These are phyloP conservation scores for Hydraecia micacea DNA, from an alignment of 2,888 invertebrate species.

Conservation along the genomic window DNA sequence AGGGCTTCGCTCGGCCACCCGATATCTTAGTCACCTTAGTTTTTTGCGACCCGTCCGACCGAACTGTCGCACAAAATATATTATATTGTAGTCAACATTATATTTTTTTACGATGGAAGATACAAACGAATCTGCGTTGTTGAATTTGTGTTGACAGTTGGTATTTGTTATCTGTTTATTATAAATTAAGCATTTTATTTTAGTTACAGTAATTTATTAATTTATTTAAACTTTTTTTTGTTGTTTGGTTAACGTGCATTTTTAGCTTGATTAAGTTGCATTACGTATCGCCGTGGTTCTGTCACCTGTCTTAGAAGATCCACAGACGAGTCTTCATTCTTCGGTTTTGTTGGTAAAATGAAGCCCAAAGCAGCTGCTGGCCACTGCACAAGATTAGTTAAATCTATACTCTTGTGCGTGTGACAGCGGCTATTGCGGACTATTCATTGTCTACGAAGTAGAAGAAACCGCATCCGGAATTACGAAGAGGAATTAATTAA, in stretches of 20 bases:
- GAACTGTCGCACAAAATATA: constrained; percentile 45
- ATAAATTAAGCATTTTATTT: constrained; percentile 9
- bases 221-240: constrained; percentile 1
- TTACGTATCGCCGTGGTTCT: constrained; percentile 39
- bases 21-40: constrained; percentile 64
- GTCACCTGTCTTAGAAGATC: constrained; percentile 62
- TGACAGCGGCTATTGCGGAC: constrained; percentile 99
- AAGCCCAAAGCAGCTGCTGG: constrained; percentile 98
- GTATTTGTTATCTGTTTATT: constrained; percentile 27
- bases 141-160: constrained; percentile 38
- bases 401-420: constrained; percentile 98
- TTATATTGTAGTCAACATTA: constrained; percentile 25
- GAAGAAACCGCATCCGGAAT: constrained; percentile 60
- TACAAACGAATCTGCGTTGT: constrained; percentile 16
- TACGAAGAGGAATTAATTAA: constrained; percentile 28
- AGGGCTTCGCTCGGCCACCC: constrained; percentile 68
- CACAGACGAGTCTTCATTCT: constrained; percentile 66
- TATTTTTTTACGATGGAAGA: constrained; percentile 11
- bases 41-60: constrained; percentile 72
- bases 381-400: constrained; percentile 99
- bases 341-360: constrained; percentile 78
- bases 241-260: constrained; percentile 10
- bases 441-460: constrained; percentile 88
- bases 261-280: constrained; percentile 53
- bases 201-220: not conserved